Evolutionary conservation across 2,888 invertebrate genomes (phyloP), one percentile per base, ranked within the genome.

Genomic region (Caenorhabditis wallacei): DNA sequence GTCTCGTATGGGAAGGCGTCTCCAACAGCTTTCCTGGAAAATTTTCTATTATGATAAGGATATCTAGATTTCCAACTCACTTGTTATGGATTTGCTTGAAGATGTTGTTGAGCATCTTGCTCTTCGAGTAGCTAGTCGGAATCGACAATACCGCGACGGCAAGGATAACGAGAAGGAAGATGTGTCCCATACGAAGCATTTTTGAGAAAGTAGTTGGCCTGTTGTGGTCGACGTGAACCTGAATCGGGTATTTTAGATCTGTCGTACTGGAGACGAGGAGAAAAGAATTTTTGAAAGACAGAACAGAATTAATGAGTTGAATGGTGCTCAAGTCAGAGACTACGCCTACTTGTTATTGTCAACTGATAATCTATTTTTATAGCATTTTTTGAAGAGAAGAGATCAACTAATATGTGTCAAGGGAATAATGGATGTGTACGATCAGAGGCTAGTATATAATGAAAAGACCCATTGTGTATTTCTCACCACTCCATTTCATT

Each of bases 61-160:
- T 22, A 20, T 20, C 16, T 24, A 22, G 13, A 22, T 22, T 43
- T 10, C 1, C 24, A 48, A 63, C 84, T 68, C 37, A 86, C 86
- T 87, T 87, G 82, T 84, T 84, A 46, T 85, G 87, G 48, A 87
- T 87, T 54, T 85, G 84, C 43, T 87, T 87, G 63, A 87, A 82
- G 26, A 87, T 80, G 61, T 79, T 85, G 64, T 82, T 80, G 20
- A 84, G 70, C 61, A 76, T 63, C 48, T 85, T 81, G 51, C 80
- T 78, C 68, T 84, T 85, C 11, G 84, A 75, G 56, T 80, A 85
- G 24, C 82, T 79, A 4, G 87, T 87, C 43, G 87, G 87, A 30
- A 87, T 84, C 5, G 86, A 80, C 13, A 76, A 40, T 24, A 84
- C 80, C 43, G 79, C 64, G 35, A 80, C 48, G 57, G 64, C 53